Evolutionary conservation across 1,140 invertebrate genomes (phyloP).

Genomic region (Neuroterus valhalla): DNA sequence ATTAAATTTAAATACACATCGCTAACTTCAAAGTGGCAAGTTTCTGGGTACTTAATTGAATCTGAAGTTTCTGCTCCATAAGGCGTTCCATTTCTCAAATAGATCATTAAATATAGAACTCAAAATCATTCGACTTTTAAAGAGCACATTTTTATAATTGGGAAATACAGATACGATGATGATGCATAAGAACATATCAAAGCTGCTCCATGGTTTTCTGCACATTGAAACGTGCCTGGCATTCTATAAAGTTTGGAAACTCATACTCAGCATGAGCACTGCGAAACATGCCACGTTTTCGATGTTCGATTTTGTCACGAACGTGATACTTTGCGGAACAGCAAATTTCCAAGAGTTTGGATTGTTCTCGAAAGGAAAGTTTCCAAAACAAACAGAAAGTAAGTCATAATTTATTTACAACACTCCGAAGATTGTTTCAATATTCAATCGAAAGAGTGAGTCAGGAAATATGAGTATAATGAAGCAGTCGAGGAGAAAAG

Average conservation of each 20-base stretch:
- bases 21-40: constrained; percentile 24
- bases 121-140: neutral
- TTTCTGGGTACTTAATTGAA: constrained; percentile 10
- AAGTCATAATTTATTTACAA: no score
- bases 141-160: neutral
- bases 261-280: neutral
- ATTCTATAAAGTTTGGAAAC: constrained; percentile 5
- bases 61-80: neutral
- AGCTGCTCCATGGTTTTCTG: neutral
- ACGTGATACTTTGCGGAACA: no score
- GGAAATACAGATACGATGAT: neutral
- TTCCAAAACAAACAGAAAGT: no score
- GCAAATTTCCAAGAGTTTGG: no score
- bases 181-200: constrained; percentile 2
- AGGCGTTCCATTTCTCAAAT: neutral
- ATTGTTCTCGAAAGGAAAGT: no score
- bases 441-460: no score
- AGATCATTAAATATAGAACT: neutral
- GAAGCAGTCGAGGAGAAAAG: neutral
- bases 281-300: neutral
- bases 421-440: no score
- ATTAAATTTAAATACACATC: constrained; percentile 26
- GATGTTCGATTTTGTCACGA: neutral
- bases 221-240: neutral
- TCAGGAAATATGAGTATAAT: no score